phyloP scores from a whole-genome alignment of 2,797 vertebrate species.

The Etheostoma nigrum region DNA sequence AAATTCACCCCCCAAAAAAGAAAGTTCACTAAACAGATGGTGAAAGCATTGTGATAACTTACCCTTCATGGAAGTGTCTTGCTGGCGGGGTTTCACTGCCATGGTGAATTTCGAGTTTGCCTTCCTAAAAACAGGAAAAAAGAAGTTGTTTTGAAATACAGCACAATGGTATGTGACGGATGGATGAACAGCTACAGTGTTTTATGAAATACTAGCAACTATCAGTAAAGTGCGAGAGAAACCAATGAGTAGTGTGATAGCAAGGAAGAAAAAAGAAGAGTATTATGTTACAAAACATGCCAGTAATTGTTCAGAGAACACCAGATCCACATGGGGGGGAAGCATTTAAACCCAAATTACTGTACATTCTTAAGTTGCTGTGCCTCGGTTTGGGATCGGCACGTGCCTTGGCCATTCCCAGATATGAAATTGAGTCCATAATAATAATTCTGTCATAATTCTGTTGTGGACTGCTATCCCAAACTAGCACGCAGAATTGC shows the following conservation, averaged over 20 bases:
- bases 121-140: slow-evolving; percentile 68
- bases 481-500: slow-evolving; percentile 71
- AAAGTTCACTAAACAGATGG: slow-evolving; percentile 56
- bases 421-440: slow-evolving; percentile 55
- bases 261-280: slow-evolving; percentile 17
- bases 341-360: slow-evolving; percentile 33
- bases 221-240: slow-evolving; percentile 7
- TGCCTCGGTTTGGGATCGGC: slow-evolving; percentile 42
- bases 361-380: slow-evolving; percentile 29
- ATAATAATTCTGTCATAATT: slow-evolving; percentile 45
- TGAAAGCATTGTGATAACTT: slow-evolving; percentile 56
- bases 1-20: slow-evolving; percentile 33
- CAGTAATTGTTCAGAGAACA: slow-evolving; percentile 36
- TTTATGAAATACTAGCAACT: slow-evolving; percentile 19
- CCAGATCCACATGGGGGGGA: slow-evolving; percentile 21
- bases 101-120: slow-evolving; percentile 28
- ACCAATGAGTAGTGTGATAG: neutral
- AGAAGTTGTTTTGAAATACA: slow-evolving; percentile 49
- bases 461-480: slow-evolving; percentile 46
- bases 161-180: neutral
- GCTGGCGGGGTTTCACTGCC: slow-evolving; percentile 17
- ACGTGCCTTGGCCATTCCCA: slow-evolving; percentile 48
- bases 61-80: slow-evolving; percentile 60
- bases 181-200: slow-evolving; percentile 2
- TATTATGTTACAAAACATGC: slow-evolving; percentile 16